These are phyloP conservation scores for Bombus sylvicola DNA, from an alignment of 1,140 invertebrate genomes.

Conservation along the genomic window DNA sequence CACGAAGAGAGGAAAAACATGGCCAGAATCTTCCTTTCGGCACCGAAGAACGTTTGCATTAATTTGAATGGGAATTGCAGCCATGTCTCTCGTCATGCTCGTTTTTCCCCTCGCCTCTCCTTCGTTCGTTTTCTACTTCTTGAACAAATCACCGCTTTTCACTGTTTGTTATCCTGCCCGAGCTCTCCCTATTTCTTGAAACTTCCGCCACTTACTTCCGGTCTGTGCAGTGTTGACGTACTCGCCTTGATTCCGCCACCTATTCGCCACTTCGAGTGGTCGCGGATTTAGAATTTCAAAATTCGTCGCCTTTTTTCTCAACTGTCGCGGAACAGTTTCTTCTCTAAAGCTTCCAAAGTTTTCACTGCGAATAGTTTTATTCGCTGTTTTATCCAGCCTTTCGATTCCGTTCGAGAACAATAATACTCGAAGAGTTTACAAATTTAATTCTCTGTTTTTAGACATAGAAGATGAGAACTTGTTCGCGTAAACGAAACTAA, in stretches of 20 bases:
- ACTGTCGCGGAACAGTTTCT: neutral
- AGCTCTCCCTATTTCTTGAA: conserved; percentile 37
- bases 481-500: too few species aligned
- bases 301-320: neutral
- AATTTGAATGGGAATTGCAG: conserved; percentile 75
- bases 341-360: neutral
- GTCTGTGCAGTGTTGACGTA: conserved; percentile 8
- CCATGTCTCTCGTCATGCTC: conserved; percentile 41
- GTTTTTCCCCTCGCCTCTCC: neutral
- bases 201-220: conserved; percentile 52
- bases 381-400: neutral
- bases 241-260: neutral
- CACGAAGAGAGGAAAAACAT: conserved; percentile 60
- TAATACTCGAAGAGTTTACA: too few species aligned
- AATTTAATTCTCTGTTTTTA: too few species aligned
- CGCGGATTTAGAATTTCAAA: neutral
- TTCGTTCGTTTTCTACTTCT: conserved; percentile 35
- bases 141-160: conserved; percentile 65
- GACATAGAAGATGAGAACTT: too few species aligned
- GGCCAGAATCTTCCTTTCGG: conserved; percentile 65
- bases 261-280: neutral
- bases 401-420: neutral
- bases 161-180: conserved; percentile 62
- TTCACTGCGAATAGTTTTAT: neutral
- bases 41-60: conserved; percentile 71